Percentiles rank a stretch among this genome's conserved stretches.
Evolutionary conservation across 2,888 invertebrate species (phyloP).

Genomic region (Salpingus planirostris): DNA sequence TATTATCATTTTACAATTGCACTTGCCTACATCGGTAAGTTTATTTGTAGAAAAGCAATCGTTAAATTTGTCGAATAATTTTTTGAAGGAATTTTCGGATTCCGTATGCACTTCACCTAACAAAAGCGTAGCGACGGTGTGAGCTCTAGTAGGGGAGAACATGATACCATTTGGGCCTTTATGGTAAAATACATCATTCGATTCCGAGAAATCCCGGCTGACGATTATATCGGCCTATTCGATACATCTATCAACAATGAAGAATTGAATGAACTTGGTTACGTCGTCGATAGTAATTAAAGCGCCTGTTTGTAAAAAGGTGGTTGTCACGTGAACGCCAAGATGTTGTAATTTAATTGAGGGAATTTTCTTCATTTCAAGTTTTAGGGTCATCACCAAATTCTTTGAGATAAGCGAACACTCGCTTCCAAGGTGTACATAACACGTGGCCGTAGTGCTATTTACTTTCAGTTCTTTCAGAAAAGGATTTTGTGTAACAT

Average conservation of each 20-base stretch:
- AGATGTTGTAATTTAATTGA: neutral
- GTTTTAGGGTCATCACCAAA: neutral
- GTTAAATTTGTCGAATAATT: neutral
- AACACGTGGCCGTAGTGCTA: too few relatives aligned
- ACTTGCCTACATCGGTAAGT: constrained; percentile 1
- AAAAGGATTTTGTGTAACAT: too few relatives aligned
- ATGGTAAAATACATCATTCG: neutral
- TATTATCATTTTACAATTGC: neutral
- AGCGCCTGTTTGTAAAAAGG: neutral
- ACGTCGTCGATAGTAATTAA: neutral
- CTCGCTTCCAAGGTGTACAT: too few relatives aligned
- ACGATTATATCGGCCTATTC: constrained; percentile 1
- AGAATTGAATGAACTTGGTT: neutral
- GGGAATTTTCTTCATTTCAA: neutral
- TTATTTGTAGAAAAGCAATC: constrained; percentile 1
- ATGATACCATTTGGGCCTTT: constrained; percentile 4
- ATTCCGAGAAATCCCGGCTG: constrained; percentile 1
- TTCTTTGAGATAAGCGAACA: neutral
- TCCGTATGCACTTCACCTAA: neutral
- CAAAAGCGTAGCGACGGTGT: neutral
- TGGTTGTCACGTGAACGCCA: neutral
- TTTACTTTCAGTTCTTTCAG: too few relatives aligned
- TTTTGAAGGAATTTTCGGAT: neutral
- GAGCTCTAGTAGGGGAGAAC: neutral
- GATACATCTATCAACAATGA: constrained; percentile 2